Evolutionary conservation across 2,113 vertebrate species (phyloP).

Genomic region (Dipodomys stephensi): DNA sequence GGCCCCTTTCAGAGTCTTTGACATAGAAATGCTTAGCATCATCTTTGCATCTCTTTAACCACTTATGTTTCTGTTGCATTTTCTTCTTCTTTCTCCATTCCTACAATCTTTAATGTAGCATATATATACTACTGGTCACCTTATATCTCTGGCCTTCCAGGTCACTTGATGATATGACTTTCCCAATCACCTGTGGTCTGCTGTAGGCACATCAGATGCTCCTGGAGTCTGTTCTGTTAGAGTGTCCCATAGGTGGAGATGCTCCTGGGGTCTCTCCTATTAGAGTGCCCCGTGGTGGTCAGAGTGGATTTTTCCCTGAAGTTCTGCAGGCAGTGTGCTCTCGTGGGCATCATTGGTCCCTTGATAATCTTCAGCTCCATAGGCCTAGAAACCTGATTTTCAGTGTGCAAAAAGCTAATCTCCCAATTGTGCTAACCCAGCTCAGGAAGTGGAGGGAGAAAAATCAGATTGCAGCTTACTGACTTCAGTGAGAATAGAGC

Average conservation of each 20-base stretch:
- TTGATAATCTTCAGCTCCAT: no score
- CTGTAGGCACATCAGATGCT: background rate
- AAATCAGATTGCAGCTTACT: background rate
- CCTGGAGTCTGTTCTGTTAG: no score
- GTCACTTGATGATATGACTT: background rate
- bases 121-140: background rate
- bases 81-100: background rate
- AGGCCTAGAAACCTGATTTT: background rate
- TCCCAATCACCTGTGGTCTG: background rate
- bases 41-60: background rate
- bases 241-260: background rate
- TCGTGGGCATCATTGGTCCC: background rate
- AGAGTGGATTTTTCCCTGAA: background rate
- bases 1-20: background rate
- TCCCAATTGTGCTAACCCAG: background rate
- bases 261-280: no score
- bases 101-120: background rate
- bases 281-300: background rate
- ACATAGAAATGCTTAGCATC: background rate
- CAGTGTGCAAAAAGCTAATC: background rate
- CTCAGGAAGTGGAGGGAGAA: slow-evolving; percentile 20
- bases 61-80: background rate
- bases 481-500: background rate
- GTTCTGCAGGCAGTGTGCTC: background rate
- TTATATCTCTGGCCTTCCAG: background rate